Base-by-base conservation (phyloP, 30 jellyfish, hydroid and myxozoan genomes). In the Nemopilema nomurai region DNA sequence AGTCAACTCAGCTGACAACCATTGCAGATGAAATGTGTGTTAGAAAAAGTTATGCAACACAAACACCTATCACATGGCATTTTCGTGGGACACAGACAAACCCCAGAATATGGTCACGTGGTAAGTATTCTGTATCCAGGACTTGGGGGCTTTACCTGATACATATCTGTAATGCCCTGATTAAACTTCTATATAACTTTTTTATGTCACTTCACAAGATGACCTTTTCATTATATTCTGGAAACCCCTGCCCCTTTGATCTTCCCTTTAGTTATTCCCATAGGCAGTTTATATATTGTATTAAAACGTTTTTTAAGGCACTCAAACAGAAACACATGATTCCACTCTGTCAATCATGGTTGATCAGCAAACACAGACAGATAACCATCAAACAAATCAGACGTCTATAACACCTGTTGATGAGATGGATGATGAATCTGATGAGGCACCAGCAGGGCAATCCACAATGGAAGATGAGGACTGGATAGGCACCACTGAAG, bases 91-190 rank as follows among this genome's bases (percentile, higher is more conserved):
- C 57, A 41, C 57, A 41, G 57, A 41, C 57, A 41, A 41, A 41
- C 57, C 57, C 57, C 57, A 67, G 76, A 67, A 67, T 8, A 31
- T 21, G 20, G 1, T 23, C 76, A 67, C 29, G 76, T 23, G 76
- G 76, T 67, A 41, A 41, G 57, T 41, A 41, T 41, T 64, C 57
- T 41, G 57, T 41, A 41, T 41, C 13, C 57, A 41, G 13, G 57
- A 41, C 57, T 41, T 41, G 9, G 57, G 57, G 57, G 57, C 57
- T 41, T 41, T 41, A 41, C 57, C 57, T 41, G 57, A 41, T 41
- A 41, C 13, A 41, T 41, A 6, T 41, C 57, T 41, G 57, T 41
- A 41, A 41, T 41, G 57, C 57, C 57, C 9, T 13, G 13, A 41
- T 41, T 3, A 6, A 41, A 41, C 57, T 41, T 41, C 57, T 41